Base-by-base conservation (phyloP, 1,140 invertebrate genomes). In the Thaumatotibia leucotreta region DNA sequence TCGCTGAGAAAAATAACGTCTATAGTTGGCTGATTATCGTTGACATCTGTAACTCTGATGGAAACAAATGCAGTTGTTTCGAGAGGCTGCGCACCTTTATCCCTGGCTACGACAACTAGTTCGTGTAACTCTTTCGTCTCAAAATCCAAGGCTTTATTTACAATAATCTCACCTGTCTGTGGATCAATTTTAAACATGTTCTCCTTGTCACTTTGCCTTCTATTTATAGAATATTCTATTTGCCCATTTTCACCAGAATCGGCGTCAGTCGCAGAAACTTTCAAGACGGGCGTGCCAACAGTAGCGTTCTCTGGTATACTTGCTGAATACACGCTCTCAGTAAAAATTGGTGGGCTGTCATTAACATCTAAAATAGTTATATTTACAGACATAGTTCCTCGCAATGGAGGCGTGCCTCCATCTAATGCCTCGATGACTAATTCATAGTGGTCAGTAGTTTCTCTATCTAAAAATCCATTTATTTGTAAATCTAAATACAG, bases 311-410 rank as follows among this genome's bases (percentile, higher is more conserved):
- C 97, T 8, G 96, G 94, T 1, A 98, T 94, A 10, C 94, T 95
- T 0, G 96, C 96, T 65, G 95, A 96, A 89, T 99, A 99, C 4
- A 95, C 92, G 72, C 95, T 97, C 80, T 97, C 96, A 79, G 97
- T 97, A 88, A 99, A 99, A 63, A 97, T 94, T 6, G 98, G 98
- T 65, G 97, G 96, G 84, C 99, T 99, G 90, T 99, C 98, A 88
- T 99, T 99, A 1, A 97, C 97, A 87, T 99, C 98, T 88, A 98
- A 95, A 50, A 99, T 96, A 5, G 95, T 97, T 29, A 99, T 97
- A 84, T 98, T 97, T 2, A 99, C 97, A 32, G 93, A 95, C 93
- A 99, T 95, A 20, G 95, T 93, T 0, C 97, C 97, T 72, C 95
- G 93, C 49, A 97, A 86, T 0, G 97, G 96, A 0, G 98, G 98